Conservation (phyloP, 2,113 vertebrate species). For the Geothlypis trichas region DNA sequence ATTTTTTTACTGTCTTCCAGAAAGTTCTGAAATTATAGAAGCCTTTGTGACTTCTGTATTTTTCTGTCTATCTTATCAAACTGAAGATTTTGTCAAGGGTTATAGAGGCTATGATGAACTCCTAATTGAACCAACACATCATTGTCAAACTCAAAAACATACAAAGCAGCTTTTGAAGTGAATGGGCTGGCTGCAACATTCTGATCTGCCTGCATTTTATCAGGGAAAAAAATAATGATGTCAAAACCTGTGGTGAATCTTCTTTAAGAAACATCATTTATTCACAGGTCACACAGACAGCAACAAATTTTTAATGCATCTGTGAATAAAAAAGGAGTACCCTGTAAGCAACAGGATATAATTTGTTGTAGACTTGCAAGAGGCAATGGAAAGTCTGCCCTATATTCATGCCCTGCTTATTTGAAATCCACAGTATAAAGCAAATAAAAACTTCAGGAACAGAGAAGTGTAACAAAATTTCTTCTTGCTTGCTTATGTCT, state of each 20-base stretch:
- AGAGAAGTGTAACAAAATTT: neutral
- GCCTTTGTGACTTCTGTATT: neutral
- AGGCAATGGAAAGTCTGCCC: neutral
- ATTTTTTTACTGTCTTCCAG: neutral
- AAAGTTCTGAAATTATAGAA: neutral
- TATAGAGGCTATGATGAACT: neutral
- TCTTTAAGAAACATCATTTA: neutral
- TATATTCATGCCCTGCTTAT: neutral
- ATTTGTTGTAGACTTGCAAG: neutral
- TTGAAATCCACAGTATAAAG: neutral
- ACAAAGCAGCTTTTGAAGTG: neutral
- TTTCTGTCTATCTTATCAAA: neutral
- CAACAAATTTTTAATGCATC: neutral
- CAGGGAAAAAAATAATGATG: constrained; percentile 12
- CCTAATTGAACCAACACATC: neutral
- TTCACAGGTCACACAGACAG: neutral
- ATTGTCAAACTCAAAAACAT: neutral
- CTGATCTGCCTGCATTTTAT: neutral
- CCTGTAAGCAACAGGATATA: neutral
- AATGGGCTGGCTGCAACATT: neutral
- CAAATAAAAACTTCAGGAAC: neutral
- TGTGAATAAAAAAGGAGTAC: neutral
- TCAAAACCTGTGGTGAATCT: neutral
- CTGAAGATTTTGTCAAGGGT: neutral
- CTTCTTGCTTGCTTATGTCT: neutral